phyloP scores from a whole-genome alignment of 2,888 invertebrate genomes.

The Eupithecia subumbrata region DNA sequence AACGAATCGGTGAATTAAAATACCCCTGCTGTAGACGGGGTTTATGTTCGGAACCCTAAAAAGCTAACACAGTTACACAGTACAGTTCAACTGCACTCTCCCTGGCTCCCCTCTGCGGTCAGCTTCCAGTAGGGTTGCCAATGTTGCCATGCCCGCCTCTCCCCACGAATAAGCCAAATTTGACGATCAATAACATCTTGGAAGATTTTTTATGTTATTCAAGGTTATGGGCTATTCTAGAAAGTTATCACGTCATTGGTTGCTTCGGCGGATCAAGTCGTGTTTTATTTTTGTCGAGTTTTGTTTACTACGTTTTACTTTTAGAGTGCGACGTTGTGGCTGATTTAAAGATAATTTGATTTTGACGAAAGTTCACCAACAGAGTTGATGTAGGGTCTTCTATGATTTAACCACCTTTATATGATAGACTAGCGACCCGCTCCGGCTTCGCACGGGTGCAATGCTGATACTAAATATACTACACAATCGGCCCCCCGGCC shows the following conservation, averaged over 20 bases:
- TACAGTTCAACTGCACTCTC: background rate
- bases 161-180: background rate
- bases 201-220: background rate
- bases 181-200: background rate
- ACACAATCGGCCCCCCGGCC: too few species aligned
- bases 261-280: background rate
- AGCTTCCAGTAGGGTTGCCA: background rate
- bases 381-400: background rate
- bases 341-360: background rate
- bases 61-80: background rate
- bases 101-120: constrained; percentile 4
- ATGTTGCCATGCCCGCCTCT: background rate
- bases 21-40: background rate
- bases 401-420: too few species aligned
- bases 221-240: background rate
- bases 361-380: background rate
- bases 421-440: too few species aligned
- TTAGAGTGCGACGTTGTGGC: background rate
- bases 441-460: too few species aligned
- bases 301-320: background rate
- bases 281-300: background rate
- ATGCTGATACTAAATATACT: too few species aligned
- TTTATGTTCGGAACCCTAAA: background rate
- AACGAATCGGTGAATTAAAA: too few species aligned
- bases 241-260: background rate